Conservation (phyloP, 2,888 invertebrate species). For the Tetanocera ferruginea region DNA sequence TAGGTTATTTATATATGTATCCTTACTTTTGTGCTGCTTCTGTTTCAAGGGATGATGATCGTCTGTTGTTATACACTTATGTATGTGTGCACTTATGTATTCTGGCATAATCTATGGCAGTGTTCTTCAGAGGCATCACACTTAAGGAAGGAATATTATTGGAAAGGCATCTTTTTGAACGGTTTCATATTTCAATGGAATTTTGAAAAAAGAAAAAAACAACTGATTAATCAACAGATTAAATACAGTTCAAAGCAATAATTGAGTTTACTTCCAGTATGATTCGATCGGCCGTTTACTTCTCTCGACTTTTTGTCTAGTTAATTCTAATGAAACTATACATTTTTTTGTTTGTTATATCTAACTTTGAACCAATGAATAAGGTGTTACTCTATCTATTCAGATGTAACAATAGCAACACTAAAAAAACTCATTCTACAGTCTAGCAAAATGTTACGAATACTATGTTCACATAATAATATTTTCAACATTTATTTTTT, state of each 20-base stretch:
- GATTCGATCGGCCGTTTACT: not conserved
- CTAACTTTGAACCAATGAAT: no score
- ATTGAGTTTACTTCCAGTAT: not conserved
- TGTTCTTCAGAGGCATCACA: not conserved
- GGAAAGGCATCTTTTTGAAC: slow-evolving; percentile 48
- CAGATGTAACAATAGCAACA: no score
- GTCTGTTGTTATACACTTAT: not conserved
- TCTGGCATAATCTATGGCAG: not conserved
- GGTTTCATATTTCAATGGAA: slow-evolving; percentile 58
- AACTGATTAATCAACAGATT: slow-evolving; percentile 21
- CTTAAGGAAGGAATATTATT: not conserved
- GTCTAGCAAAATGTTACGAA: no score
- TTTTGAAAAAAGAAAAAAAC: slow-evolving; percentile 53
- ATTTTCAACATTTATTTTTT: not conserved
- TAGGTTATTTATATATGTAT: not conserved
- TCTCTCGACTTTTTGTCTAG: no score
- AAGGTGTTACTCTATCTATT: no score
- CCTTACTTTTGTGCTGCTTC: slow-evolving; percentile 9
- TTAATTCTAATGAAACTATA: no score
- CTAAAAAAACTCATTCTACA: no score
- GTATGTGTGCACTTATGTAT: not conserved
- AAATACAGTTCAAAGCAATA: slow-evolving; percentile 40
- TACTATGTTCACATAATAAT: not conserved
- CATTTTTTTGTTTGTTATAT: no score
- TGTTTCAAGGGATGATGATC: slow-evolving; percentile 26